Evolutionary conservation across 92 coral and sea anemone species (phyloP), one percentile per base, ranked within the genome.

Genomic region (Zoanthus solanderi): DNA sequence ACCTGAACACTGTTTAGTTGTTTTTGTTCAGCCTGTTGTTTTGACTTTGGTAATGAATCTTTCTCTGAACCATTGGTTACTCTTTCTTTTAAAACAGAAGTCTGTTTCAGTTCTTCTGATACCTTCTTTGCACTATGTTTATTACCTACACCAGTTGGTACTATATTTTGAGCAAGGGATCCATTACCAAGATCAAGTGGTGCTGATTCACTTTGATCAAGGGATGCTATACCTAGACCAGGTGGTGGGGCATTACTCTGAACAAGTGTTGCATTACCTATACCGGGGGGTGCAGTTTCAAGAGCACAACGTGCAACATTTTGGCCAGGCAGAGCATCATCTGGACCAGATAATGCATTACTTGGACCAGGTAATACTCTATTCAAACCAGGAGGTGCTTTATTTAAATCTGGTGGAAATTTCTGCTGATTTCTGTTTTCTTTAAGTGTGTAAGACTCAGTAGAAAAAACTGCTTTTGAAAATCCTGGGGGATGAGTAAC

Each of bases 221-320:
- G 68, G 50, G 74, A 52, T 67, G 72, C 67, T 71, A 18, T 16
- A 50, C 32, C 34, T 30, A 44, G 42, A 13, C 76, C 76, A n/a
- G 18, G 63, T 79, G 14, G 18, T 63, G 87, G 76, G 4, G 68
- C 30, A 61, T 37, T 72, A 6, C 78, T 65, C 66, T 66, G 0
- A 83, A 65, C 80, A 83, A 83, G 72, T 66, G 88, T 78, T 29
- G 86, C 7, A 66, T 67, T 76, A 72, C 89, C 75, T 90, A 92
- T 17, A 88, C 88, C 78, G 30, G 71, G 75, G 52, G 83, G 63
- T 66, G 84, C 66, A 77, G 14, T 15, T 34, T 28, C 46, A 50
- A 42, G 52, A 28, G 71, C 75, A 17, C n/a, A 52, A 65, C 9
- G 42, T 32, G 86, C 79, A 63, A 17, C 16, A 7, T 7, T 23